These are phyloP conservation scores for Sus scrofa DNA, from an alignment of 2,113 vertebrate genomes.

Conservation along the genomic window T2T-Sscrofa CM000826.6:27432501-27433000, in stretches of 20 bases:
- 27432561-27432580: slow-evolving; percentile 3
- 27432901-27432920: slow-evolving; percentile 39
- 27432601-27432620: not conserved
- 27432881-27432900: not conserved
- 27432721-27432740: slow-evolving; percentile 1
- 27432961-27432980: slow-evolving; percentile 33
- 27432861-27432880: not conserved
- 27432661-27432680: not conserved
- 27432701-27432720: not conserved
- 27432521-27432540: not conserved
- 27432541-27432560: not conserved
- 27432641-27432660: slow-evolving; percentile 58
- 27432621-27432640: slow-evolving; percentile 15
- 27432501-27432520: slow-evolving; percentile 16
- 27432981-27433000: not conserved
- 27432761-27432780: slow-evolving; percentile 32
- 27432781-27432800: not conserved
- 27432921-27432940: not conserved
- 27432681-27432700: not conserved
- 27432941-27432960: not conserved
- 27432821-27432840: not conserved
- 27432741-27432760: not conserved
- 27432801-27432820: not conserved
- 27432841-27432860: not conserved
- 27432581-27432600: slow-evolving; percentile 26